Evolutionary conservation across 2,113 vertebrate genomes (phyloP).

Genomic region (Rana temporaria): DNA sequence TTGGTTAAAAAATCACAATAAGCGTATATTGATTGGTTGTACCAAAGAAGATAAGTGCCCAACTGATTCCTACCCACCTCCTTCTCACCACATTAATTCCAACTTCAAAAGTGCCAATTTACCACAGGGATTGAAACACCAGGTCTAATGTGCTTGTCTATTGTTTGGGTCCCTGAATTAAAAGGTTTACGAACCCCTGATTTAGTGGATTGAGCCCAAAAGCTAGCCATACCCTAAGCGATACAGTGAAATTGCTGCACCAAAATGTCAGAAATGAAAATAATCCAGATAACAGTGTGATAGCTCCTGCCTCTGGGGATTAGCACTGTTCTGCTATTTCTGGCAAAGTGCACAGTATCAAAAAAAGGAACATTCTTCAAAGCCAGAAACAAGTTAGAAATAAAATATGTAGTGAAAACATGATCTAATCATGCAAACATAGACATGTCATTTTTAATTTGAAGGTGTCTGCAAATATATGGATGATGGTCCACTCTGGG

Average conservation of each 20-base stretch:
- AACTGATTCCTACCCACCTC: too few species aligned
- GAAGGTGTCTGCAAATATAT: neutral
- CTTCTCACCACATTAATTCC: too few species aligned
- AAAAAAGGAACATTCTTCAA: neutral
- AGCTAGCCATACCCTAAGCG: neutral
- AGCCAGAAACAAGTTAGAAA: neutral
- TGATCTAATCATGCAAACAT: conserved; percentile 6
- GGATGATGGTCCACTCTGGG: neutral
- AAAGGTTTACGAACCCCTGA: too few species aligned
- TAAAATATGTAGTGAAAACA: conserved; percentile 12
- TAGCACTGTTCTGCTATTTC: neutral
- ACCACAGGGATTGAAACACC: too few species aligned
- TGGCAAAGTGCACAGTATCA: conserved; percentile 16
- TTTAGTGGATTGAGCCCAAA: neutral
- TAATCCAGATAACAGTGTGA: neutral
- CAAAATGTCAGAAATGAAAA: neutral
- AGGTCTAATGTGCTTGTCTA: too few species aligned
- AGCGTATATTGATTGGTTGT: too few species aligned
- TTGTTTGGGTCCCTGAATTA: too few species aligned
- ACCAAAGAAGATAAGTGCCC: too few species aligned
- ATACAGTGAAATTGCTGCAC: neutral
- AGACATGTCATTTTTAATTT: neutral
- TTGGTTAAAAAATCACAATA: too few species aligned
- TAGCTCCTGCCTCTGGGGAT: neutral
- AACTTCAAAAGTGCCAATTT: too few species aligned